Evolutionary conservation across 2,888 invertebrate species (phyloP).

Genomic region (Leptopilina myrica): DNA sequence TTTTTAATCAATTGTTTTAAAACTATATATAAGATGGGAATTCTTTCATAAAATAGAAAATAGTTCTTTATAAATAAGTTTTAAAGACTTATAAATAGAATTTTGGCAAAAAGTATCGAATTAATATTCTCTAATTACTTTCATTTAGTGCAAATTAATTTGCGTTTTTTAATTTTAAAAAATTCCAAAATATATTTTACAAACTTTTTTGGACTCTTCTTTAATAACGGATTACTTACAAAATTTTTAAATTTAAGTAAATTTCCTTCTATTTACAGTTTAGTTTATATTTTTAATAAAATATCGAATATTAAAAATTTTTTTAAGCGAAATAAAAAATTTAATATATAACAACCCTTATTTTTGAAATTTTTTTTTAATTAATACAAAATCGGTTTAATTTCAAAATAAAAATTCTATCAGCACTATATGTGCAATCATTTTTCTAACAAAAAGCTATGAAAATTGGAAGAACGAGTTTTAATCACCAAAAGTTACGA

Average conservation of each 20-base stretch:
- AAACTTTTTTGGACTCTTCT: neutral
- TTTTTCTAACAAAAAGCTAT: too few species aligned
- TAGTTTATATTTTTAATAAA: neutral
- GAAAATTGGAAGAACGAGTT: too few species aligned
- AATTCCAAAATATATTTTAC: neutral
- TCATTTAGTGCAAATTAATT: neutral
- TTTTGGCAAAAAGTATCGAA: too few species aligned
- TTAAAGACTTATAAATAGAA: too few species aligned
- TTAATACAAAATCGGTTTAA: too few species aligned
- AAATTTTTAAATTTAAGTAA: constrained; percentile 24
- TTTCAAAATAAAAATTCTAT: too few species aligned
- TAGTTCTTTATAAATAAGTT: too few species aligned
- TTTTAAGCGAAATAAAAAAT: neutral
- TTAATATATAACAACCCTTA: neutral
- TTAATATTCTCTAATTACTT: too few species aligned
- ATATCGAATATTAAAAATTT: constrained; percentile 28
- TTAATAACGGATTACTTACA: constrained; percentile 6
- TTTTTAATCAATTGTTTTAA: neutral
- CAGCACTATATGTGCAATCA: too few species aligned
- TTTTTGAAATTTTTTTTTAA: too few species aligned
- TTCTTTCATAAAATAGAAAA: too few species aligned
- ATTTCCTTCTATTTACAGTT: constrained; percentile 21
- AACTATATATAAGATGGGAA: neutral
- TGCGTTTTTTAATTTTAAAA: neutral
- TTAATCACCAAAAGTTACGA: too few species aligned